A percentile compares a stretch with the other conserved stretches of the same genome.
Conservation (phyloP, 2,888 invertebrate genomes). For the Apotomis turbidana region DNA sequence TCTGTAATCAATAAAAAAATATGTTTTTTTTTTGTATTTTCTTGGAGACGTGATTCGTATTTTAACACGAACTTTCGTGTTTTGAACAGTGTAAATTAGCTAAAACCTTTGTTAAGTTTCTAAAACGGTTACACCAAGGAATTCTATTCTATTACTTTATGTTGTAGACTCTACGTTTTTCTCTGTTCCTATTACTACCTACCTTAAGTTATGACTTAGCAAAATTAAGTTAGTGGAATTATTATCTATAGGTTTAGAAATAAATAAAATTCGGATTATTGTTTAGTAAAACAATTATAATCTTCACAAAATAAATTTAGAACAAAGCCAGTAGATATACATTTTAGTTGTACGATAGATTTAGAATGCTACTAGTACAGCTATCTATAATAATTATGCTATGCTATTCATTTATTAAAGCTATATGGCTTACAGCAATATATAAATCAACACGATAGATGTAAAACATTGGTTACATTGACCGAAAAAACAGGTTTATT, state of each 20-base stretch:
- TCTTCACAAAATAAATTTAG: slow-evolving; percentile 21
- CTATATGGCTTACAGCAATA: slow-evolving; percentile 64
- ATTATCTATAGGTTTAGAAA: not conserved
- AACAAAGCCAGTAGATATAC: slow-evolving; percentile 38
- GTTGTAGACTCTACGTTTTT: too few species aligned
- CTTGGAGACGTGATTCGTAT: too few species aligned
- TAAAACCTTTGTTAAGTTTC: too few species aligned
- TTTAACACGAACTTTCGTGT: too few species aligned
- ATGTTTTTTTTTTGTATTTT: too few species aligned
- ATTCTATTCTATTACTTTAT: too few species aligned
- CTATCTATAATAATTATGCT: slow-evolving; percentile 31
- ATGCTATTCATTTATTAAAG: slow-evolving; percentile 52
- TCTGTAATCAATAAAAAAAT: not conserved
- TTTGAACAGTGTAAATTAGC: too few species aligned
- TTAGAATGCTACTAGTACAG: slow-evolving; percentile 28
- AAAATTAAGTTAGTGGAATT: not conserved
- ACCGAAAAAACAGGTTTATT: too few species aligned
- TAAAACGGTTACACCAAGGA: too few species aligned
- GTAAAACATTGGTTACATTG: slow-evolving; percentile 45
- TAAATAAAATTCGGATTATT: slow-evolving; percentile 5
- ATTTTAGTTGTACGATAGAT: slow-evolving; percentile 36
- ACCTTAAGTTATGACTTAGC: too few species aligned
- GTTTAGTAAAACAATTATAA: slow-evolving; percentile 40
- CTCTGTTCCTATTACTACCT: too few species aligned
- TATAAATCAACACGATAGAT: slow-evolving; percentile 46